Percentiles rank a stretch among this genome's conserved stretches.
phyloP scores from a whole-genome alignment of 2,888 invertebrate genomes.

The Meiosimyza decipiens region DNA sequence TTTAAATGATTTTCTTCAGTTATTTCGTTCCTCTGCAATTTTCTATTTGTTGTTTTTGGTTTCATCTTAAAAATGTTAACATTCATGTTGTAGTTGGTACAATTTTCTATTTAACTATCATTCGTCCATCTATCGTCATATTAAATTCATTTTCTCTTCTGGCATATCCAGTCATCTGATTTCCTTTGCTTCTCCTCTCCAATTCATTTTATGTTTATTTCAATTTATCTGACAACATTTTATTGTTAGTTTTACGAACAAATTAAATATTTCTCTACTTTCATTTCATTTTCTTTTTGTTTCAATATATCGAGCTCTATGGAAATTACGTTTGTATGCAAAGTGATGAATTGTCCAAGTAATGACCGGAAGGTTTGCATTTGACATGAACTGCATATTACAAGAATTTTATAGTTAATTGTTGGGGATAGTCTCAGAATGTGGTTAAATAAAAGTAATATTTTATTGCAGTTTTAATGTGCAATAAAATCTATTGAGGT shows the following conservation, averaged over 20 bases:
- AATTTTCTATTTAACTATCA: too few species aligned
- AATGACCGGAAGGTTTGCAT: slow-evolving; percentile 1
- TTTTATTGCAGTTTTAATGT: too few species aligned
- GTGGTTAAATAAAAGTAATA: too few species aligned
- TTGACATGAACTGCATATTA: too few species aligned
- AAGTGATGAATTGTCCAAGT: background rate
- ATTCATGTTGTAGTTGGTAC: background rate
- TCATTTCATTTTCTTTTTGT: background rate
- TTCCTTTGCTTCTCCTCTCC: background rate
- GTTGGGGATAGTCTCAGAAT: too few species aligned
- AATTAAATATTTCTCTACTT: slow-evolving; percentile 6
- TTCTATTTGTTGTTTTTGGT: background rate
- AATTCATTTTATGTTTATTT: too few species aligned
- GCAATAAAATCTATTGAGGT: too few species aligned
- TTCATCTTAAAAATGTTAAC: slow-evolving; percentile 1
- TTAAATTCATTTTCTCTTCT: slow-evolving; percentile 17
- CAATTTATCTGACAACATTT: background rate
- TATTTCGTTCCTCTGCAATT: background rate
- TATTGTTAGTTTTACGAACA: background rate
- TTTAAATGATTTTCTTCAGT: background rate
- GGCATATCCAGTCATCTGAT: slow-evolving; percentile 8
- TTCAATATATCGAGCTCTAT: too few species aligned
- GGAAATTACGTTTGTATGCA: background rate
- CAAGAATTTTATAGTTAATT: too few species aligned
- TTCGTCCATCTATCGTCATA: slow-evolving; percentile 8